These are phyloP conservation scores for Cyprinodon diabolis DNA, from an alignment of 2,797 vertebrate species.

Conservation along the genomic window DNA sequence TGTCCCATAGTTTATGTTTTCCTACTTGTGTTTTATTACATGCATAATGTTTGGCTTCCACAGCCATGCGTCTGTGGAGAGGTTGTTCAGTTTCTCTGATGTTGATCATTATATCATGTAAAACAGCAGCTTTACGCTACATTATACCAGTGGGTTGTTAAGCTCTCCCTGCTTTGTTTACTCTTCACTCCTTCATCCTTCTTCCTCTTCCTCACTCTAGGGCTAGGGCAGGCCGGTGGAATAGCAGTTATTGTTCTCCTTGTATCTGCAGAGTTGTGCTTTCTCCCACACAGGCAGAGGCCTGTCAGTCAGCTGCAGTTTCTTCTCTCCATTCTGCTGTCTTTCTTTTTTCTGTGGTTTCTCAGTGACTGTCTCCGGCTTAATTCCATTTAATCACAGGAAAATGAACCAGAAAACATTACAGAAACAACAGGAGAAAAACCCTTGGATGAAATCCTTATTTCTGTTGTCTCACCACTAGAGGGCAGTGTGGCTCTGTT, in stretches of 20 bases:
- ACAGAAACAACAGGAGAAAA: background rate
- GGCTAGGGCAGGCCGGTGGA: background rate
- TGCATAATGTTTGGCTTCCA: too few relatives aligned
- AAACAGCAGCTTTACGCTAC: too few relatives aligned
- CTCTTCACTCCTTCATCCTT: background rate
- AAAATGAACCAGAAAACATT: background rate
- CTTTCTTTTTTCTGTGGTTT: background rate
- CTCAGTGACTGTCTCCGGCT: background rate
- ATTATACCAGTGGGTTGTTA: too few relatives aligned
- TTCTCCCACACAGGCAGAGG: background rate
- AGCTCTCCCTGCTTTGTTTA: too few relatives aligned
- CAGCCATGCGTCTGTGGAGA: too few relatives aligned
- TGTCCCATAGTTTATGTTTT: too few relatives aligned
- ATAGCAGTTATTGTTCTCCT: background rate
- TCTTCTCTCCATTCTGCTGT: background rate
- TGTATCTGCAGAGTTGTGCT: background rate
- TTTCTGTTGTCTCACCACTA: conserved; percentile 11
- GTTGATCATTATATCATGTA: too few relatives aligned
- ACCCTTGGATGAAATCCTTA: background rate
- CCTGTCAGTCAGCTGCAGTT: background rate
- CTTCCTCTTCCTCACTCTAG: background rate
- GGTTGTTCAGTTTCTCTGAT: too few relatives aligned
- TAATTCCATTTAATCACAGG: background rate
- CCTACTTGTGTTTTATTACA: too few relatives aligned
- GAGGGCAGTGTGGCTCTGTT: conserved; percentile 59